Percentiles rank a stretch among this genome's conserved stretches.
Evolutionary conservation across 2,113 vertebrate genomes (phyloP).

Genomic region (Genyomyrus donnyi): DNA sequence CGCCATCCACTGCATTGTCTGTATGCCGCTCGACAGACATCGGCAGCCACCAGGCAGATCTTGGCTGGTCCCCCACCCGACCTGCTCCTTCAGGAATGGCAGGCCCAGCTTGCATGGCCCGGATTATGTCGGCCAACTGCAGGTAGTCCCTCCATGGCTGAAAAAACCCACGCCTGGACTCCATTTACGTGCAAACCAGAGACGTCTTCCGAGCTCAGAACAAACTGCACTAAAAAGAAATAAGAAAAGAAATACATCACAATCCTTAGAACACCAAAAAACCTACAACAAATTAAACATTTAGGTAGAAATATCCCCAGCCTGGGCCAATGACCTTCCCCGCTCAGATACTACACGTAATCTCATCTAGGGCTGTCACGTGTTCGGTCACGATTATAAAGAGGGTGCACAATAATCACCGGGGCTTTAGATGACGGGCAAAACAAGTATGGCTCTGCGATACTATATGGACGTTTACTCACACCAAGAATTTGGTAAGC

Average conservation of each 20-base stretch:
- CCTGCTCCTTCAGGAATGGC: not conserved
- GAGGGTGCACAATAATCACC: too few species aligned
- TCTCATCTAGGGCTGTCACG: not conserved
- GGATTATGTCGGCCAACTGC: not conserved
- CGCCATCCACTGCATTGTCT: not conserved
- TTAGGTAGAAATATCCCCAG: not conserved
- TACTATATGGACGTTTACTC: too few species aligned
- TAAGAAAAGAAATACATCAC: not conserved
- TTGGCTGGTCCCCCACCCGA: not conserved
- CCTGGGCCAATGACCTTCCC: not conserved
- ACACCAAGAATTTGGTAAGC: too few species aligned
- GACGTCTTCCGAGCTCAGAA: not conserved
- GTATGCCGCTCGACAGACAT: not conserved
- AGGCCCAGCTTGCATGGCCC: not conserved
- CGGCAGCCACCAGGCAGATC: not conserved
- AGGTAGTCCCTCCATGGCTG: not conserved
- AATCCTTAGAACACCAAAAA: not conserved
- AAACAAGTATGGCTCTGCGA: too few species aligned
- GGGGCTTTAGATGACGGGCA: too few species aligned
- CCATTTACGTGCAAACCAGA: not conserved
- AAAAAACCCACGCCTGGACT: not conserved
- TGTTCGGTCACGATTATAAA: too few species aligned
- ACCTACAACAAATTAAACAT: not conserved
- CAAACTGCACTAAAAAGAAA: not conserved
- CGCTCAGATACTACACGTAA: not conserved